phyloP scores from a whole-genome alignment of 2,113 vertebrate species.

The Rhabdomys dilectus region DNA sequence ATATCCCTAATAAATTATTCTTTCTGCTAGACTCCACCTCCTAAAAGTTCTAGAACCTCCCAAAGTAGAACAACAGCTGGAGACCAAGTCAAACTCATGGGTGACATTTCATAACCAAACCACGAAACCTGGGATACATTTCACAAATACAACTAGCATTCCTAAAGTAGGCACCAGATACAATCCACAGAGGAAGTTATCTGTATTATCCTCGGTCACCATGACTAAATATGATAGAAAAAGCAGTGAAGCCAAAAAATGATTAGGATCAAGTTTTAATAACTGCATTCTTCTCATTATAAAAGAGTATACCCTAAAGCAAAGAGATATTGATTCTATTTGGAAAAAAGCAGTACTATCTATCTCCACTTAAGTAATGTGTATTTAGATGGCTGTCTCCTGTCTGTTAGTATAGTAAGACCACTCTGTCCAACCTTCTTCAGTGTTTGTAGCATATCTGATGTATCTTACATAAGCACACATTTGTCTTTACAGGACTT shows the following conservation, averaged over 20 bases:
- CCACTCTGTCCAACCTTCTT: neutral
- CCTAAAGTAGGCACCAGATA: neutral
- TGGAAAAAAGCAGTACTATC: neutral
- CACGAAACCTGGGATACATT: neutral
- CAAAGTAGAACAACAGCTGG: neutral
- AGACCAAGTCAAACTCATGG: neutral
- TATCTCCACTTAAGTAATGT: neutral
- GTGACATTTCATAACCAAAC: neutral
- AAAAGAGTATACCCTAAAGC: neutral
- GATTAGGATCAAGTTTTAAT: neutral
- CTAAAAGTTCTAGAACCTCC: neutral
- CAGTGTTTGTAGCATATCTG: neutral
- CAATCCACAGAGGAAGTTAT: neutral
- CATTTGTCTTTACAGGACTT: constrained; percentile 20
- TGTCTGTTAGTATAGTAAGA: neutral
- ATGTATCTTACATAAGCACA: constrained; percentile 19
- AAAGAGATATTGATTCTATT: constrained; percentile 10
- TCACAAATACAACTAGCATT: neutral
- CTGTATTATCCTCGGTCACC: neutral
- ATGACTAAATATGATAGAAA: neutral
- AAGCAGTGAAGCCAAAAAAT: neutral
- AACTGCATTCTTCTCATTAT: neutral
- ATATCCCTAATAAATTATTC: neutral
- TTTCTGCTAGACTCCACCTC: neutral
- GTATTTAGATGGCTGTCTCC: neutral